Conservation (phyloP, 2,113 vertebrate genomes). For the Cheirogaleus medius region DNA sequence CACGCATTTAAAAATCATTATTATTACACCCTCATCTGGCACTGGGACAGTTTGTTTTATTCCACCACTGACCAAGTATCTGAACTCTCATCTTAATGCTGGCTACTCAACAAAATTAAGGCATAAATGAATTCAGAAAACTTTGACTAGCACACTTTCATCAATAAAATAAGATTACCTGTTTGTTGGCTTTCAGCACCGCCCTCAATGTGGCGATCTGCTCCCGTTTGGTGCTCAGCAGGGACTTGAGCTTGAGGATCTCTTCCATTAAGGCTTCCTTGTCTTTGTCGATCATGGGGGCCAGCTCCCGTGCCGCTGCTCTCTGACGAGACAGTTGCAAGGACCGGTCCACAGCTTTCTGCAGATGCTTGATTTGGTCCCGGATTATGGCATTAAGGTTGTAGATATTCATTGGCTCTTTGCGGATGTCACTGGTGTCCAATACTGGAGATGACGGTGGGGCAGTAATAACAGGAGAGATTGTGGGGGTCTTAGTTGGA, state of each 20-base stretch:
- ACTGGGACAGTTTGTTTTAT: neutral
- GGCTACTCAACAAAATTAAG: neutral
- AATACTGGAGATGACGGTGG: slow-evolving; percentile 90
- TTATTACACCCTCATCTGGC: neutral
- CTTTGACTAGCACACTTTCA: accelerated
- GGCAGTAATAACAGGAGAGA: slow-evolving; percentile 90
- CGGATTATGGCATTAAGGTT: slow-evolving; percentile 98
- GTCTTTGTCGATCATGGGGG: slow-evolving; percentile 95
- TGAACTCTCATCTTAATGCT: neutral
- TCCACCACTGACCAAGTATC: neutral
- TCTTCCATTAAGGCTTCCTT: slow-evolving; percentile 98
- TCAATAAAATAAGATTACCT: slow-evolving; percentile 85
- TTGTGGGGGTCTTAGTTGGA: slow-evolving; percentile 87
- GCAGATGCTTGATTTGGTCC: slow-evolving; percentile 98
- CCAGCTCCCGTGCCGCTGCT: slow-evolving; percentile 94
- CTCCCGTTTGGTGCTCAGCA: slow-evolving; percentile 97
- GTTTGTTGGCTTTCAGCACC: slow-evolving; percentile 98
- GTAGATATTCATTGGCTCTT: slow-evolving; percentile 99
- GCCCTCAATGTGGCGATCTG: slow-evolving; percentile 97
- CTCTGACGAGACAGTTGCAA: slow-evolving; percentile 95
- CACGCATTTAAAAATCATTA: neutral
- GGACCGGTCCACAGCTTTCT: slow-evolving; percentile 96
- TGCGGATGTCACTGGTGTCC: slow-evolving; percentile 93
- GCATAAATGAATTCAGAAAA: neutral
- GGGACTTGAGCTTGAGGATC: slow-evolving; percentile 96